These are phyloP conservation scores for Tapirus terrestris DNA, from an alignment of 2,113 vertebrate species.

Conservation along the genomic window DNA sequence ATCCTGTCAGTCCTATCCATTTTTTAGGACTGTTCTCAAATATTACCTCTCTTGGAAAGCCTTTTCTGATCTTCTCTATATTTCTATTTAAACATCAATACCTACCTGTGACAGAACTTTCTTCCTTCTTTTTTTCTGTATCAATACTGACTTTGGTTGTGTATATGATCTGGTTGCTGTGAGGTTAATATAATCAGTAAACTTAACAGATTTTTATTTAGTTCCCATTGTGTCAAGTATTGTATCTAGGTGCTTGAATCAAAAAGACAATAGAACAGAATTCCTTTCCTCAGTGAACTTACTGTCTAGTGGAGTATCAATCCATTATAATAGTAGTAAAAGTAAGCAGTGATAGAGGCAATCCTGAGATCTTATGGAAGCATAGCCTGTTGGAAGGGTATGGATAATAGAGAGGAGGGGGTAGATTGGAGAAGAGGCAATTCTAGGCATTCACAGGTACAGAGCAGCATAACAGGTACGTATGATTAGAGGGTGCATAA, in stretches of 20 bases:
- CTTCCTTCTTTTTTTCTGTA: not conserved
- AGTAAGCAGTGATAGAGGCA: not conserved
- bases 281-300: not conserved
- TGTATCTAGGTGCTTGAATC: not conserved
- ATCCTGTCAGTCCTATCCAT: not conserved
- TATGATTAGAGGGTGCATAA: not conserved
- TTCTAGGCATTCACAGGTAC: not conserved
- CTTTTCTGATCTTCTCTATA: not conserved
- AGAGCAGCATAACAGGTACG: not conserved
- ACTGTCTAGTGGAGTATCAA: not conserved
- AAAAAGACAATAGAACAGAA: not conserved
- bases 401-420: not conserved
- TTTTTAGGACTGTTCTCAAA: not conserved
- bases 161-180: not conserved
- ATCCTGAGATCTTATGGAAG: not conserved
- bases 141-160: not conserved
- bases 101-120: not conserved
- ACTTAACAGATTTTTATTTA: not conserved
- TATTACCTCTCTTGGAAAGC: not conserved
- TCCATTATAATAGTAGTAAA: not conserved
- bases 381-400: not conserved
- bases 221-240: not conserved
- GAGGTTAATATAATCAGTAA: conserved; percentile 38
- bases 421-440: not conserved
- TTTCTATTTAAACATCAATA: conserved; percentile 36